phyloP scores from a whole-genome alignment of 1,140 invertebrate species.

The Bombus pyrosoma region DNA sequence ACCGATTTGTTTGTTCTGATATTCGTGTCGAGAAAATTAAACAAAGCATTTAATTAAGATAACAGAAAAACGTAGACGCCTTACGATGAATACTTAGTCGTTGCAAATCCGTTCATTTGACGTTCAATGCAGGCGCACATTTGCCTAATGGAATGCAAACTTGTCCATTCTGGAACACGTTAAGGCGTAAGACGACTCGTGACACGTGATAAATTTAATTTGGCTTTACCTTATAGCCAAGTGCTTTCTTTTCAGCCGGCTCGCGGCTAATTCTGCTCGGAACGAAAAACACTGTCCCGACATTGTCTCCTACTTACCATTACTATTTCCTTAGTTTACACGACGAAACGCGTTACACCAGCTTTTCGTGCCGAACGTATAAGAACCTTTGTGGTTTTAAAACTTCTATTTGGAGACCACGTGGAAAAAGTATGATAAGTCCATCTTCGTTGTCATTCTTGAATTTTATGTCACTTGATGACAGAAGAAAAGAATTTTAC shows the following conservation, averaged over 20 bases:
- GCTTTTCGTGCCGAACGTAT: no score
- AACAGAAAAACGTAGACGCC: neutral
- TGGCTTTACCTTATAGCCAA: neutral
- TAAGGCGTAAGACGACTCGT: conserved; percentile 2
- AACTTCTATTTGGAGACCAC: no score
- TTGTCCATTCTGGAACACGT: neutral
- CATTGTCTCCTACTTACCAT: neutral
- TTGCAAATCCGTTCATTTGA: neutral
- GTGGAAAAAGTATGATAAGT: no score
- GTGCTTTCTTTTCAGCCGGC: neutral
- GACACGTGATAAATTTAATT: conserved; percentile 12
- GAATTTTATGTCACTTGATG: no score
- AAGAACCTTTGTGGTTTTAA: no score
- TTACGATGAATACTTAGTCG: neutral
- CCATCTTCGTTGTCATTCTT: no score
- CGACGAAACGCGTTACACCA: neutral
- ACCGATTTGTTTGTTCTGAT: neutral
- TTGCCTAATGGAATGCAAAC: neutral
- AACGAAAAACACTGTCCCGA: neutral
- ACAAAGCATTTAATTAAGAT: neutral
- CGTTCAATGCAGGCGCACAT: neutral
- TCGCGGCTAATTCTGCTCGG: neutral
- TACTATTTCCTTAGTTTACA: neutral
- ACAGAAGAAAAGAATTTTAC: no score
- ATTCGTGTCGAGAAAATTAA: neutral